Evolutionary conservation across 1,140 invertebrate species (phyloP).

Genomic region (Brachionus calyciflorus): DNA sequence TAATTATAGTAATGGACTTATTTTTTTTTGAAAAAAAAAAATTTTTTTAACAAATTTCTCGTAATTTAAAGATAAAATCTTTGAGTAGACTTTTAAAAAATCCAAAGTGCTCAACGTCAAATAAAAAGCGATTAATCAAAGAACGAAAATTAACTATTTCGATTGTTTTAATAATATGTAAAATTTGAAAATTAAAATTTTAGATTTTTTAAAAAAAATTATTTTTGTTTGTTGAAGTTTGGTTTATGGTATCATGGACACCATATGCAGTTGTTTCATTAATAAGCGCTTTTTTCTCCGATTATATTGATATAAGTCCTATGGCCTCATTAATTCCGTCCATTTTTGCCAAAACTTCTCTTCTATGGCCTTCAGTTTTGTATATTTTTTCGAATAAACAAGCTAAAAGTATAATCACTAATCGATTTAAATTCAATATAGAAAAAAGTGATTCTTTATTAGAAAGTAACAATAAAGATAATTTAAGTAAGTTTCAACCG

Average conservation of each 20-base stretch:
- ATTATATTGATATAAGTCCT: background rate
- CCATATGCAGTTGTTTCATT: constrained; percentile 27
- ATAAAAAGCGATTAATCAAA: constrained; percentile 3
- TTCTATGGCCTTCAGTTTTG: constrained; percentile 2
- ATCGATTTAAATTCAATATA: too few species aligned
- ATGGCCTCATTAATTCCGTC: background rate
- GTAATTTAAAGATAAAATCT: constrained; percentile 19
- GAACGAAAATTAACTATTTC: constrained; percentile 24
- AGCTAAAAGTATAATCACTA: too few species aligned
- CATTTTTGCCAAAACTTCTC: constrained; percentile 37
- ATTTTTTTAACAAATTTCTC: background rate
- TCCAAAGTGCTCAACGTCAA: background rate
- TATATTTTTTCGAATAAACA: constrained; percentile 25
- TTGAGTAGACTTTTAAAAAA: constrained; percentile 10
- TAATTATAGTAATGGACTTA: background rate
- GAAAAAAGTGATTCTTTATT: too few species aligned
- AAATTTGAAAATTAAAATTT: background rate
- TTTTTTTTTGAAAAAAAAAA: background rate
- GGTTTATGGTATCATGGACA: constrained; percentile 18
- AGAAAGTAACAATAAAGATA: too few species aligned
- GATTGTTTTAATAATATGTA: constrained; percentile 26
- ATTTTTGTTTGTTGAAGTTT: too few species aligned
- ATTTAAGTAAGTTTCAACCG: too few species aligned
- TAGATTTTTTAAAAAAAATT: constrained; percentile 8
- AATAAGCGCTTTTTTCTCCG: constrained; percentile 5